Percentiles rank a stretch among this genome's conserved stretches.
Conservation (phyloP, 2,888 invertebrate species). For the Leptinotarsa haldemani region DNA sequence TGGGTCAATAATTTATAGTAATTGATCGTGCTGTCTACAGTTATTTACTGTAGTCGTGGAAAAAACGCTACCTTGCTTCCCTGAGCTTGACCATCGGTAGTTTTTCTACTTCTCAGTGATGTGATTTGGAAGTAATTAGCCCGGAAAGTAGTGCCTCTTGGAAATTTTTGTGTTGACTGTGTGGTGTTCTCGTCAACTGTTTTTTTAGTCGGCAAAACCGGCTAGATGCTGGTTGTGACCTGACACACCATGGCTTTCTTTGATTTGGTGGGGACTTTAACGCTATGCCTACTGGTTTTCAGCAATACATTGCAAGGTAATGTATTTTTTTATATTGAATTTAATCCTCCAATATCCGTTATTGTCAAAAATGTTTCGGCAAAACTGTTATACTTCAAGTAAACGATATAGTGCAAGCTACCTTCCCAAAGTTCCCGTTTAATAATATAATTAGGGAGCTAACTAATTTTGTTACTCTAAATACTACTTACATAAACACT, state of each 20-base stretch:
- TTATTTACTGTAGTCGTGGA: conserved; percentile 31
- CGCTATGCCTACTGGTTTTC: conserved; percentile 39
- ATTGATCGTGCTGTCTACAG: conserved; percentile 31
- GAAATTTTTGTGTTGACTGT: background rate
- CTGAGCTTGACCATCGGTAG: conserved; percentile 9
- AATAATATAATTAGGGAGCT: too few species aligned
- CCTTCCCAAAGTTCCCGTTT: too few species aligned
- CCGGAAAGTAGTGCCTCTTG: conserved; percentile 17
- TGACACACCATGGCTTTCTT: conserved; percentile 54
- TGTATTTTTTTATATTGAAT: background rate
- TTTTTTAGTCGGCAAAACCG: conserved; percentile 37
- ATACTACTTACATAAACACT: too few species aligned
- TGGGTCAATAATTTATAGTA: conserved; percentile 33
- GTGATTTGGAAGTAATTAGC: background rate
- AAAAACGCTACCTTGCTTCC: conserved; percentile 12
- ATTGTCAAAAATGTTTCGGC: too few species aligned
- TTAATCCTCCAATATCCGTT: too few species aligned
- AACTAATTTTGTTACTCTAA: too few species aligned
- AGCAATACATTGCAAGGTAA: background rate
- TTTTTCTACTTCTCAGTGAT: background rate
- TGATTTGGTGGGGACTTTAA: conserved; percentile 44
- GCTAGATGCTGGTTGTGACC: conserved; percentile 51
- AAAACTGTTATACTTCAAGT: too few species aligned
- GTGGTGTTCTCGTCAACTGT: conserved; percentile 18
- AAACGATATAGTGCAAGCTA: too few species aligned